Base-by-base conservation (phyloP, 2,888 invertebrate genomes). In the Watsonalla cultraria region DNA sequence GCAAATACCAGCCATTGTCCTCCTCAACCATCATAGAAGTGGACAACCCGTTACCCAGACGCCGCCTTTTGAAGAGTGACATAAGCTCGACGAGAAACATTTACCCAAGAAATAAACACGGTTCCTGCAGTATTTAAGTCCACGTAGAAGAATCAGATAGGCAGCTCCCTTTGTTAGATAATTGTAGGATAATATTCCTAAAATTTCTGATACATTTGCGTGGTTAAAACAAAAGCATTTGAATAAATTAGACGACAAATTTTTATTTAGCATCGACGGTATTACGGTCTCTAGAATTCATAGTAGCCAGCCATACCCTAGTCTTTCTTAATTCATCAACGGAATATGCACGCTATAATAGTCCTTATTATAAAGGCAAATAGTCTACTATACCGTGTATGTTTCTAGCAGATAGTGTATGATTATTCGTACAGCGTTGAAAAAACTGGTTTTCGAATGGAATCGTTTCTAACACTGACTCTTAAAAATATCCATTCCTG, bases 401-500 rank as follows among this genome's bases (percentile, higher is more conserved):
- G 34, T 37, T 49, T 37, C 39, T 37, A 14, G 14, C 9, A 39
- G 49, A 49, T 9, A 49, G 9, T 39, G 37, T 48, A 49, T 39
- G 39, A 35, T 24, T 49, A 42, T 42, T 42, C 42, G 42, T 42
- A 42, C 42, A 42, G 15, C 49, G 15, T 37, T 49, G 62, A 65
- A 52, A 46, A 60, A 65, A 64, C 62, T 55, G 64, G 64, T 65
- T 65, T 65, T 55, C 55, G 55, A 61, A 63, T 61, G 61, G 59
- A 56, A 59, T 58, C 56, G 64, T 64, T 60, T 59, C 58, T 60
- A 60, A 57, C 59, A 56, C 57, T 55, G 60, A 45, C 54, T 56
- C 59, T 58, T 58, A 63, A 59, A 60, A 64, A 59, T 63, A 53
- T 51, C 51, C 45, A 58, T 56, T 56, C 61, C 59, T 59, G 55